Conservation (phyloP, 2,888 invertebrate species). For the Seladonia tumulorum region DNA sequence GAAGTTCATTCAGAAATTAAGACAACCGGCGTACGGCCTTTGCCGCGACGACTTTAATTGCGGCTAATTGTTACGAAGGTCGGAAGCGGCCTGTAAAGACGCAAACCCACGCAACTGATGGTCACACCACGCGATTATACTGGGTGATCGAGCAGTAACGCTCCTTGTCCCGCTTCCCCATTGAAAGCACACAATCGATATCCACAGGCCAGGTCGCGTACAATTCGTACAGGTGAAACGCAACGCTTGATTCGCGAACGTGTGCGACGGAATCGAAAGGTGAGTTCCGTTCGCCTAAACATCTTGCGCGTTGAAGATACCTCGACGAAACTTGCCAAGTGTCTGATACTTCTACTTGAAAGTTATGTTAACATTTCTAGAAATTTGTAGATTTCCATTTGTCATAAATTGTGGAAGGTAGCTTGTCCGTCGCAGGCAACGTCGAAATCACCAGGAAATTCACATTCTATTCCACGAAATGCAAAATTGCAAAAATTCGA, state of each 20-base stretch:
- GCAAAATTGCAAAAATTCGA: neutral
- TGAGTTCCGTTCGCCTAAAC: neutral
- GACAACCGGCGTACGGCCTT: constrained; percentile 77
- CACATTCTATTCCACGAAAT: no score
- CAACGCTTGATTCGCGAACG: constrained; percentile 18
- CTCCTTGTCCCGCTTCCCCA: constrained; percentile 11
- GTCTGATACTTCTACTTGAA: neutral
- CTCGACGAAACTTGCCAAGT: neutral
- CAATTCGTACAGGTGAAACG: neutral
- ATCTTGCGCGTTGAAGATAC: neutral
- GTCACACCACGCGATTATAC: constrained; percentile 76
- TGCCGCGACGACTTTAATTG: constrained; percentile 81
- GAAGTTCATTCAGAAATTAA: constrained; percentile 75
- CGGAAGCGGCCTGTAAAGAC: constrained; percentile 80
- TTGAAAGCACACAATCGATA: neutral
- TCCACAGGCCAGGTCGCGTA: neutral
- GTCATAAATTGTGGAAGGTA: neutral
- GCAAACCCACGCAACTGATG: constrained; percentile 78
- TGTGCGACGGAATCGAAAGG: neutral
- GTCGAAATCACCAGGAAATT: no score
- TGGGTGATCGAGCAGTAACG: constrained; percentile 69
- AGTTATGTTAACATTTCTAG: neutral
- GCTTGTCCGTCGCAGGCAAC: no score
- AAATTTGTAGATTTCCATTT: neutral
- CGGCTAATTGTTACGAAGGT: constrained; percentile 82